phyloP scores from a whole-genome alignment of 1,140 invertebrate genomes.

The Panulirus ornatus region DNA sequence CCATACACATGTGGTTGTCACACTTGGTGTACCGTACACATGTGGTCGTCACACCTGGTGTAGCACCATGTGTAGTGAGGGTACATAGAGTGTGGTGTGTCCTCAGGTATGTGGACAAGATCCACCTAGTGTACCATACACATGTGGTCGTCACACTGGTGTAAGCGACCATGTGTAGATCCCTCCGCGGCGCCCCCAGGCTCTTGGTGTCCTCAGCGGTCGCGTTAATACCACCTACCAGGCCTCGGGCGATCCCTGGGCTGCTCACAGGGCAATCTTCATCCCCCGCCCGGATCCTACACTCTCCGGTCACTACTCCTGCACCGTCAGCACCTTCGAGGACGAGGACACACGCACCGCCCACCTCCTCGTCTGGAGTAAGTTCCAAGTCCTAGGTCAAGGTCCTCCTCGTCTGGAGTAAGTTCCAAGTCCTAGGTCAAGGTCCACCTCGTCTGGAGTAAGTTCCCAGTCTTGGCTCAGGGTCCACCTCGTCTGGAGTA shows the following conservation, averaged over 20 bases:
- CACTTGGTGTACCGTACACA: no score
- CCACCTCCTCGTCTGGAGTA: conserved; percentile 42
- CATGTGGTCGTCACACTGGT: no score
- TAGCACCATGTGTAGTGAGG: no score
- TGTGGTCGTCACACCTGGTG: no score
- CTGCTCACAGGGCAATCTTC: conserved; percentile 10
- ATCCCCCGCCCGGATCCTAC: conserved; percentile 11
- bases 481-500: conserved; percentile 37
- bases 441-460: conserved; percentile 37
- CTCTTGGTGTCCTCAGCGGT: conserved; percentile 16
- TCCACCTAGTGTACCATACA: conserved; percentile 37
- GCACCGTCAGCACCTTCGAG: conserved; percentile 48
- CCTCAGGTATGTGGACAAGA: conserved; percentile 36
- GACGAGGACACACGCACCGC: conserved; percentile 23
- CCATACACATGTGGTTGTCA: no score
- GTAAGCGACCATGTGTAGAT: no score
- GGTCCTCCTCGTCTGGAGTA: conserved; percentile 43
- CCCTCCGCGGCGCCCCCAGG: neutral
- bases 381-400: no score
- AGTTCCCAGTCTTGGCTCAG: neutral
- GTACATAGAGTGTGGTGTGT: no score
- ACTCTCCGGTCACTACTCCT: conserved; percentile 32
- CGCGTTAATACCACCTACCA: conserved; percentile 30
- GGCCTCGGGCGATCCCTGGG: conserved; percentile 23
- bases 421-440: conserved; percentile 21